Base-by-base conservation (phyloP, 1,140 invertebrate species). In the Brachionus sp. region DNA sequence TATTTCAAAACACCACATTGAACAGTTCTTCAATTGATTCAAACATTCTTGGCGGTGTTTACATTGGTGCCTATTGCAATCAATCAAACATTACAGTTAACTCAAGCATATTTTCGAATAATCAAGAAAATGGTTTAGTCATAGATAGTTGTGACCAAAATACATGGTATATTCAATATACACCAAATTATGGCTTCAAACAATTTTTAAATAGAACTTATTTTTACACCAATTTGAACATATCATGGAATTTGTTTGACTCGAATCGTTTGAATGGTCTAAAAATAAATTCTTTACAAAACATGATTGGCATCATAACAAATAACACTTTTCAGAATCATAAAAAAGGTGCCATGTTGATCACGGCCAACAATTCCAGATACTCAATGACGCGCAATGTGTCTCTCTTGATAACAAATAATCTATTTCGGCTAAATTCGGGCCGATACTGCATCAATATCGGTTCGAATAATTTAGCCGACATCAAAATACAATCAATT, bases 381-480 rank as follows among this genome's bases (percentile, higher is more conserved):
- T 86, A 87, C 85, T 89, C 89, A 85, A 85, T 87, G 39, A 84
- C 86, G 10, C 86, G 87, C 84, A 83, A 84, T 68, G 89, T 90
- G 44, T 84, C 84, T 57, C 88, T 98, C 62, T 84, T 92, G 12
- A 93, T 99, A 70, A 92, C 93, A 86, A 92, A 96, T 86, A 98
- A 98, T 87, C 92, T 93, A 86, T 98, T 98, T 87, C 91, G 92
- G 78, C 90, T 93, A 9, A 98, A 98, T 88, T 91, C 90, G 42
- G 97, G 97, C 0, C 90, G 92, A 0, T 98, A 94, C 89, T 95
- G 96, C 0, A 93, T 93, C 0, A 95, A 93, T 86, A 88, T 98
- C 5, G 94, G 94, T 0, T 88, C 98, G 0, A 95, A 94, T 13
- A 93, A 96, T 3, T 23, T 62, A 5, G 77, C 77, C 0, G 94